Conservation (phyloP, 2,113 vertebrate species). For the Bombycilla garrulus region DNA sequence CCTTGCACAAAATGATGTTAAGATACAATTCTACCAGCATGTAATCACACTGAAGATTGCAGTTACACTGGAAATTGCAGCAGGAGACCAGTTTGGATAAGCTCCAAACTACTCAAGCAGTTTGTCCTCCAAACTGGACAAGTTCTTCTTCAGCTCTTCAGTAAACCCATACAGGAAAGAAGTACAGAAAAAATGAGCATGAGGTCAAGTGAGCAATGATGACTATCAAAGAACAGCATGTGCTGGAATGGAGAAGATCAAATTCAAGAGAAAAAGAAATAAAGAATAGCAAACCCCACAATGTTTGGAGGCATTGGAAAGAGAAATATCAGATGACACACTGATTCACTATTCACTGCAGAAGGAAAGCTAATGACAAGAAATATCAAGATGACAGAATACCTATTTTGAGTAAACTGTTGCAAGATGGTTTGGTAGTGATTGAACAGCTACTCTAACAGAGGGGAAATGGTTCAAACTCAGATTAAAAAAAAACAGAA, state of each 20-base stretch:
- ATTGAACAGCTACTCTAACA: neutral
- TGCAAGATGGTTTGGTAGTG: neutral
- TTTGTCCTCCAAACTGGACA: too few species aligned
- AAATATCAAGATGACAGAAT: neutral
- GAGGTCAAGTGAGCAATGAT: slow-evolving; percentile 9
- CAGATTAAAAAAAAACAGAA: neutral
- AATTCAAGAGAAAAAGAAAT: neutral
- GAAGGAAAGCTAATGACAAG: neutral
- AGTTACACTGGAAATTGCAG: neutral
- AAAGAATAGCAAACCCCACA: neutral
- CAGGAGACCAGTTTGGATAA: neutral
- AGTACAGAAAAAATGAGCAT: neutral
- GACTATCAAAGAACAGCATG: slow-evolving; percentile 4
- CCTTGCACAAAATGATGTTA: neutral
- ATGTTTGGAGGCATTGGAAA: neutral
- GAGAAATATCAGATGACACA: neutral
- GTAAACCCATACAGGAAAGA: neutral
- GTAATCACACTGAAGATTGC: neutral
- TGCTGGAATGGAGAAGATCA: slow-evolving; percentile 2
- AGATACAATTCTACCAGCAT: neutral
- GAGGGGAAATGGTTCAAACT: neutral
- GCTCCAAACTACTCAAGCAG: too few species aligned
- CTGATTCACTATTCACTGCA: neutral
- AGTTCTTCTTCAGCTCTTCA: neutral
- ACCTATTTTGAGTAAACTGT: neutral